Percentiles rank a stretch among this genome's conserved stretches.
Evolutionary conservation across 2,888 invertebrate genomes (phyloP).

Genomic region (Pterostichus niger): DNA sequence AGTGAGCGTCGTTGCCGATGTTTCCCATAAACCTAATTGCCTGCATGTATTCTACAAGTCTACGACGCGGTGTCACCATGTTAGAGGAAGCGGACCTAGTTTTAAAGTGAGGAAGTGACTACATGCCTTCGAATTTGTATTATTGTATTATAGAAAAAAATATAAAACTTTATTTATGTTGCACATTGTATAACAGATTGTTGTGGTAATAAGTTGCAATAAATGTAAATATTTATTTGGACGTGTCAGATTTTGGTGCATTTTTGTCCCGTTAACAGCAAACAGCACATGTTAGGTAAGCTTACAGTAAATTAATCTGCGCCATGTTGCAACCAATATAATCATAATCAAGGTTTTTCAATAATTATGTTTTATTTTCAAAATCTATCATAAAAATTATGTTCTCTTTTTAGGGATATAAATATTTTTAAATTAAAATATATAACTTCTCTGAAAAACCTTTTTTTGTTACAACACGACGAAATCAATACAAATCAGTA

Average conservation of each 20-base stretch:
- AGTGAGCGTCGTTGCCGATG: conserved; percentile 53
- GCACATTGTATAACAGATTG: conserved; percentile 69
- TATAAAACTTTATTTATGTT: conserved; percentile 68
- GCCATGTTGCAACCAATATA: conserved; percentile 9
- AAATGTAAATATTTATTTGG: conserved; percentile 71
- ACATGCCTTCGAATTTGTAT: conserved; percentile 67
- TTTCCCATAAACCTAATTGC: conserved; percentile 59
- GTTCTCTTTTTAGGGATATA: not conserved
- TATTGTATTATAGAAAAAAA: conserved; percentile 67
- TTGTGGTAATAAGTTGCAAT: conserved; percentile 72
- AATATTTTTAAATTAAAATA: conserved; percentile 23
- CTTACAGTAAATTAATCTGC: conserved; percentile 37
- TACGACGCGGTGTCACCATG: conserved; percentile 22
- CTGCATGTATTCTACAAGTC: conserved; percentile 49
- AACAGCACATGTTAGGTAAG: conserved; percentile 30
- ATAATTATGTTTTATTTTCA: not conserved
- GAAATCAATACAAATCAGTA: conserved; percentile 13
- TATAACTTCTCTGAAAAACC: not conserved
- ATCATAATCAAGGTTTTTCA: not conserved
- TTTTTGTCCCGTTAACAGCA: conserved; percentile 40
- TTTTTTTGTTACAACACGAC: not conserved
- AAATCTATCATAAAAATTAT: not conserved
- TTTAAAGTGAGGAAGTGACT: conserved; percentile 64
- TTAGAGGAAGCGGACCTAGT: conserved; percentile 48
- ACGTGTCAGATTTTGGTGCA: conserved; percentile 63